Base-by-base conservation (phyloP, 2,113 vertebrate genomes). In the Caranx ignobilis region DNA sequence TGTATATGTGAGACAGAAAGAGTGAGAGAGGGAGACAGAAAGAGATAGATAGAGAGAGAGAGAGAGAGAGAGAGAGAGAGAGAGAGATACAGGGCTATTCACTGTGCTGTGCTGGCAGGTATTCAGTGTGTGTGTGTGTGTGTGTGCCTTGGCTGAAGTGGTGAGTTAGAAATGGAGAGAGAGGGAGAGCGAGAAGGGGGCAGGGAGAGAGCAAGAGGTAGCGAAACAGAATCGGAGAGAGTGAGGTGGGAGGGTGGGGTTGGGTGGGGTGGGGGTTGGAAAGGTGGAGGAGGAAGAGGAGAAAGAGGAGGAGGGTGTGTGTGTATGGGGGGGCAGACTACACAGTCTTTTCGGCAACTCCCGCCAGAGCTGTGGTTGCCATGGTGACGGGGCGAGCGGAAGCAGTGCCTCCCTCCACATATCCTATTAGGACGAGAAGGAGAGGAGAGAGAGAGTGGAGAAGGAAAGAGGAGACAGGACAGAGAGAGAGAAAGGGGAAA, bases 291-390 rank as follows among this genome's bases (percentile, higher is more conserved):
- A 88, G 71, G 83, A 85, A 77, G 84, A 78, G 59, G 77, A 83
- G 56, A 52, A 67, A 47, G 47, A 81, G 66, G 78, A 76, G 69
- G 77, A 47, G 65, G 69, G 74, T 19, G 67, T 26, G 65, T 15
- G 55, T 34, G 32, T 15, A 9, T 74, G 77, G 89, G 77, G 57
- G 87, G 89, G 86, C 86, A 78, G 91, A 86, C 91, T 92, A 88
- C 87, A 92, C 88, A 91, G 87, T 79, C 89, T 90, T 94, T 93
- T 91, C 90, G 85, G 84, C 87, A 94, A 93, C 93, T 94, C 94
- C 93, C 89, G 90, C 93, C 93, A 94, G 93, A 93, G 93, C 92
- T 19, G 82, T 41, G 85, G 94, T 95, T 94, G 90, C 93, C 84
- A 95, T 94, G 92, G 89, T 21, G 87, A 95, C 80, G 45, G 85